Evolutionary conservation across 2,888 invertebrate species (phyloP), one percentile per base, ranked within the genome.

Genomic region (Himalopsyche japonica): DNA sequence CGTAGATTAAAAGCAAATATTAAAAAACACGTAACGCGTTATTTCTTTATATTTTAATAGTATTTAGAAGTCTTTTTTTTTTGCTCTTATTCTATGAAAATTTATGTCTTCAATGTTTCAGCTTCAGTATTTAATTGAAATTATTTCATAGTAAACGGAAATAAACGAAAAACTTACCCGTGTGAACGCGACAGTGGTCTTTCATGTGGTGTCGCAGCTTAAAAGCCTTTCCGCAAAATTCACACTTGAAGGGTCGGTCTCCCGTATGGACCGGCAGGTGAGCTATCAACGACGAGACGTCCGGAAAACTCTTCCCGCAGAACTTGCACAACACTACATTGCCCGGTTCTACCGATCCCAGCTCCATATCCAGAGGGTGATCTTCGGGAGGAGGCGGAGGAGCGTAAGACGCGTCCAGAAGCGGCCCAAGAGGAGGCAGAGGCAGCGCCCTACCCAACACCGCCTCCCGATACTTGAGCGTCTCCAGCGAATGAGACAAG

Each of bases 121-220:
- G 37, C 37, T 37, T 37, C 37, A 43, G 15, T 43, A 43, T 43
- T 43, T 15, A 43, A 24, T 37, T 30, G 79, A 79, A 37, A 37
- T 37, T 37, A 8, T 8, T 37, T 37, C 3, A 32, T 34, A 27
- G 7, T 10, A 10, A 30, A 8, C 10, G 37, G 37, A 49, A n/a
- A 12, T 6, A 48, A n/a, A 49, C 15, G 18, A 80, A 37, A 10
- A 76, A 90, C 93, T 93, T 91, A 94, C 94, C 97, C 88, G 97
- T 97, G 91, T 97, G 97, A 87, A 97, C 97, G 89, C 97, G 95
- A 92, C 97, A 97, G 90, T 97, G 97, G 93, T 97, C 97, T 92
- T 97, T 97, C 97, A 97, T 97, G 92, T 97, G 97, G 91, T 97
- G 97, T 87, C 97, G 94, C 89, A 97, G 92, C 91, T 97, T 97